These are phyloP conservation scores for Tragelaphus imberbis DNA, from an alignment of 2,113 vertebrate species.

Conservation along the genomic window DNA sequence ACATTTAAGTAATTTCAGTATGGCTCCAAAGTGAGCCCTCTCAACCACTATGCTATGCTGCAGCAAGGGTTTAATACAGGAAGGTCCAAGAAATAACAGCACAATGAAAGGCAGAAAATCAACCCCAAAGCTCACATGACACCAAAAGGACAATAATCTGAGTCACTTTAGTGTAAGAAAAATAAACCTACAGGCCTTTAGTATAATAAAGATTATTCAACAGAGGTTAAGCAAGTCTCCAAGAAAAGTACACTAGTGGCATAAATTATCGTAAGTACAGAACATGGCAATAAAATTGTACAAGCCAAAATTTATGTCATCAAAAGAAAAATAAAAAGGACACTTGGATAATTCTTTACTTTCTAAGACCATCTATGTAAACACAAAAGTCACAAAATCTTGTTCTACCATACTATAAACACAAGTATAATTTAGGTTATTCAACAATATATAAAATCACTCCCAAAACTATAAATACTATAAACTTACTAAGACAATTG, in stretches of 20 bases:
- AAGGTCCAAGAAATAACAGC: background rate
- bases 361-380: slow-evolving; percentile 9
- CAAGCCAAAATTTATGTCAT: slow-evolving; percentile 30
- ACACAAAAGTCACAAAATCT: background rate
- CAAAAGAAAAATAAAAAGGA: slow-evolving; percentile 22
- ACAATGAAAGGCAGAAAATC: slow-evolving; percentile 6
- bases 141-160: background rate
- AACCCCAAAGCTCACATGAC: background rate
- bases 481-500: background rate
- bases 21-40: background rate
- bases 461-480: background rate
- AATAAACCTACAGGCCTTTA: background rate
- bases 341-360: background rate
- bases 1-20: background rate
- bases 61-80: background rate
- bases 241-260: background rate
- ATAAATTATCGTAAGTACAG: background rate
- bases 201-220: background rate
- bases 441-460: slow-evolving; percentile 6
- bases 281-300: background rate
- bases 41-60: background rate
- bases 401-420: background rate
- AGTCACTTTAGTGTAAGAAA: background rate
- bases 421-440: background rate
- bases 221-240: background rate